These are phyloP conservation scores for Sinodicranocentrus sp. DNA, from an alignment of 2,888 invertebrate genomes.

Conservation along the genomic window DNA sequence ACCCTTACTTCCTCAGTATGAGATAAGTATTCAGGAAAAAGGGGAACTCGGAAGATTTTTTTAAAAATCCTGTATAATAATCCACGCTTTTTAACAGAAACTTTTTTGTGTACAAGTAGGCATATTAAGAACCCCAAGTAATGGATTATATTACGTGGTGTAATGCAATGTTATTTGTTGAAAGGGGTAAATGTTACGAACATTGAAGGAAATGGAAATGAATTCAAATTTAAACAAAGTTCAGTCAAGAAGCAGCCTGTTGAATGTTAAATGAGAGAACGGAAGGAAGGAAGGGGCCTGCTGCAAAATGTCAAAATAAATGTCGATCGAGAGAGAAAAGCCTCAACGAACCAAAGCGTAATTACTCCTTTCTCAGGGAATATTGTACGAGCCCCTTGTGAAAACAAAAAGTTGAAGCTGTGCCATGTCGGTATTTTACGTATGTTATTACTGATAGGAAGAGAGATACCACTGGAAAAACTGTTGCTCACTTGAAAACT, in stretches of 20 bases:
- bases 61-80: constrained; percentile 40
- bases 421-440: not conserved
- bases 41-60: not conserved
- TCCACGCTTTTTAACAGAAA: constrained; percentile 6
- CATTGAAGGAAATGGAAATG: constrained; percentile 9
- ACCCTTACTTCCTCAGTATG: constrained; percentile 32
- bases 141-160: not conserved
- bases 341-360: constrained; percentile 29
- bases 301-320: constrained; percentile 63
- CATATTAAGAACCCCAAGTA: constrained; percentile 1
- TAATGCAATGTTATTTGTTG: not conserved
- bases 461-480: constrained; percentile 38
- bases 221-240: not conserved
- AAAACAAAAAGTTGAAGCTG: not conserved
- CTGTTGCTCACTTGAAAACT: constrained; percentile 60
- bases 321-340: constrained; percentile 48
- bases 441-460: constrained; percentile 34
- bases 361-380: constrained; percentile 55
- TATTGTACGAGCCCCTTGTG: constrained; percentile 23
- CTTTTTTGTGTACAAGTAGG: not conserved
- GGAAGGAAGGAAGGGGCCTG: constrained; percentile 19
- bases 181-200: not conserved
- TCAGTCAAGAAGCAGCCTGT: constrained; percentile 45
- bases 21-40: not conserved
- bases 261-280: constrained; percentile 47